Evolutionary conservation across 2,797 vertebrate genomes (phyloP).

Genomic region (Galagoides demidoff): DNA sequence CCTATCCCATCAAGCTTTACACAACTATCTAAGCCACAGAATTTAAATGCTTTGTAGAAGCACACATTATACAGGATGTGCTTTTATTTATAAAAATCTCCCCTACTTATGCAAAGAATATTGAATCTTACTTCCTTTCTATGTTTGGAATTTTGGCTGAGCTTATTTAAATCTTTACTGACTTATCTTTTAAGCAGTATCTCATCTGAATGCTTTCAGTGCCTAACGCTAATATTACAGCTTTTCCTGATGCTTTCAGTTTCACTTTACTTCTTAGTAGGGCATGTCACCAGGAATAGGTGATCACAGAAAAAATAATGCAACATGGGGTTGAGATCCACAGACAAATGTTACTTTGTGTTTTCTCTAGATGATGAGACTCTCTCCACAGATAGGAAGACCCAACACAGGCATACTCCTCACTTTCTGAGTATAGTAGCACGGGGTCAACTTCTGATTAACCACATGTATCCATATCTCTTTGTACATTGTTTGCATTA

Average conservation of each 20-base stretch:
- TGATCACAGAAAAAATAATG: conserved; percentile 36
- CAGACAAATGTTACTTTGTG: neutral
- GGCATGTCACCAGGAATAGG: neutral
- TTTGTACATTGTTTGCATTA: neutral
- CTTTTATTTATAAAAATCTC: conserved; percentile 65
- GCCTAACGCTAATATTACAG: conserved; percentile 13
- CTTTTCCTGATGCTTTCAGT: conserved; percentile 42
- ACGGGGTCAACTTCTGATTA: neutral
- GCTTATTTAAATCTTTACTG: conserved; percentile 64
- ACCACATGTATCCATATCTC: neutral
- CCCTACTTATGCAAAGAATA: conserved; percentile 50
- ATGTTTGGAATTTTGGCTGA: conserved; percentile 60
- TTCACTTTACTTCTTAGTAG: conserved; percentile 52
- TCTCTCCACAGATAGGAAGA: neutral
- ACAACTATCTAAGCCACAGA: neutral
- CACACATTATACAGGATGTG: neutral
- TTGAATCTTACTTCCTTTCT: conserved; percentile 53
- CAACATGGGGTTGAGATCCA: neutral
- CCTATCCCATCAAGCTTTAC: neutral
- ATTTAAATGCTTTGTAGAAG: conserved; percentile 17
- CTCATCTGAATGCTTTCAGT: conserved; percentile 45
- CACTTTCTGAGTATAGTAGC: neutral
- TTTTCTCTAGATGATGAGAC: neutral
- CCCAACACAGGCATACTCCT: neutral
- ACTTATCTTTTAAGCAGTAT: conserved; percentile 49